Conservation (phyloP, 1,140 invertebrate genomes). For the Mycetomoellerius zeteki region DNA sequence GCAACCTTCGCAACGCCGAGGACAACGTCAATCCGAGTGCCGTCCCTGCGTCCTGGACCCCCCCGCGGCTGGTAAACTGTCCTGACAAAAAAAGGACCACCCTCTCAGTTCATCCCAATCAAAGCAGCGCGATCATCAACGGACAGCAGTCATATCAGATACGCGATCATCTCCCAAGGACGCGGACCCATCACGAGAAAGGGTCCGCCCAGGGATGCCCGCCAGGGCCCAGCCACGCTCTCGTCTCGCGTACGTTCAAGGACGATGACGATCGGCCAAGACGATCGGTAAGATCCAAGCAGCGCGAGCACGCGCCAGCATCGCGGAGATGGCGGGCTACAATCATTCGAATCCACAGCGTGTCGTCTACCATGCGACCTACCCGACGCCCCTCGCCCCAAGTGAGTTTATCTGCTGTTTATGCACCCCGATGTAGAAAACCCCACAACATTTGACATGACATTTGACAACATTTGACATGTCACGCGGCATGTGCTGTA, state of each 20-base stretch:
- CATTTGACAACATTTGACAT: neutral
- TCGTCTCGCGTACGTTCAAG: constrained; percentile 65
- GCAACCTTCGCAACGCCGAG: constrained; percentile 68
- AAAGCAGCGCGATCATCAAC: constrained; percentile 56
- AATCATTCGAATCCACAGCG: constrained; percentile 79
- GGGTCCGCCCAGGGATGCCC: constrained; percentile 66
- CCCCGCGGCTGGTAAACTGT: constrained; percentile 70
- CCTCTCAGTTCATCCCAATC: constrained; percentile 62
- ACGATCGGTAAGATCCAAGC: constrained; percentile 76
- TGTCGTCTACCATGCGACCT: constrained; percentile 84
- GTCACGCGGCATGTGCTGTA: neutral
- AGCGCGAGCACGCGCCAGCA: constrained; percentile 71
- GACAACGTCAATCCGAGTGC: constrained; percentile 72
- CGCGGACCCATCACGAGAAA: constrained; percentile 22
- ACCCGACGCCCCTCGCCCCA: constrained; percentile 86
- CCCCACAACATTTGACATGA: neutral
- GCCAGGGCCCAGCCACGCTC: constrained; percentile 68
- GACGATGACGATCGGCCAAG: constrained; percentile 77
- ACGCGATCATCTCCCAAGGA: constrained; percentile 35
- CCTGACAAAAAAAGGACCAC: constrained; percentile 72
- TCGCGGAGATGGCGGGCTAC: constrained; percentile 84
- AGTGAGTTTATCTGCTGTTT: constrained; percentile 82
- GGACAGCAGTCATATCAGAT: constrained; percentile 53
- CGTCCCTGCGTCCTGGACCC: constrained; percentile 70
- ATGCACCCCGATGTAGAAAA: constrained; percentile 27